phyloP scores from a whole-genome alignment of 2,797 vertebrate species.

The Brachyalestes nurse region DNA sequence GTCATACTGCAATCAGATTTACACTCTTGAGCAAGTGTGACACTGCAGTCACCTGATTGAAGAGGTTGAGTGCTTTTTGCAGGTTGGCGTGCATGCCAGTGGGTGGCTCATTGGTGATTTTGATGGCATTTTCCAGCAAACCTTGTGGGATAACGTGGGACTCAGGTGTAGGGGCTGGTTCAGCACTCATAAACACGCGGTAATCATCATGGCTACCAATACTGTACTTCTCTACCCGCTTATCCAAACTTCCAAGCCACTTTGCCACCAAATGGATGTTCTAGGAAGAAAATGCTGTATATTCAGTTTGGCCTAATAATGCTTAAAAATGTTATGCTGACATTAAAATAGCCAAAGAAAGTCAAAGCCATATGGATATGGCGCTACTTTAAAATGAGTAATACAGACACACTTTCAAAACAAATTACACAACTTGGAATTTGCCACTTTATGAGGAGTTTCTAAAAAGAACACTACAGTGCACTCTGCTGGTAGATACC shows the following conservation, averaged over 20 bases:
- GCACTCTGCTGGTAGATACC: conserved; percentile 11
- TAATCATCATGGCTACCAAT: conserved; percentile 76
- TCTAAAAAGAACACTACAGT: background rate
- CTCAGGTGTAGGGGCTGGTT: conserved; percentile 73
- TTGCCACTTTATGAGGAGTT: background rate
- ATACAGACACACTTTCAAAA: background rate
- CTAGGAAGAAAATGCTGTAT: conserved; percentile 59
- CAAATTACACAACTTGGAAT: background rate
- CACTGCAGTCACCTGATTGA: conserved; percentile 77
- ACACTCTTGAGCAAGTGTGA: background rate
- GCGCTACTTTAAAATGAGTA: background rate
- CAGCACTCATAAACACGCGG: conserved; percentile 80
- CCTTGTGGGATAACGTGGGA: conserved; percentile 83
- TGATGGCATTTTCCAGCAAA: conserved; percentile 82
- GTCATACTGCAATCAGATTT: background rate
- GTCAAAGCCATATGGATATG: background rate
- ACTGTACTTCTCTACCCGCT: conserved; percentile 78
- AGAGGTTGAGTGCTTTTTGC: conserved; percentile 84
- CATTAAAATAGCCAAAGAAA: too few relatives aligned
- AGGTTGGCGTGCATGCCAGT: conserved; percentile 81
- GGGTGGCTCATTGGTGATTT: conserved; percentile 83
- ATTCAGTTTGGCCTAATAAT: background rate
- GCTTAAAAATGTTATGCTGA: too few relatives aligned
- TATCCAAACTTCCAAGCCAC: conserved; percentile 82
- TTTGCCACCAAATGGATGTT: conserved; percentile 85